These are phyloP conservation scores for Bubo scandiacus DNA, from an alignment of 2,113 vertebrate species.

Conservation along the genomic window DNA sequence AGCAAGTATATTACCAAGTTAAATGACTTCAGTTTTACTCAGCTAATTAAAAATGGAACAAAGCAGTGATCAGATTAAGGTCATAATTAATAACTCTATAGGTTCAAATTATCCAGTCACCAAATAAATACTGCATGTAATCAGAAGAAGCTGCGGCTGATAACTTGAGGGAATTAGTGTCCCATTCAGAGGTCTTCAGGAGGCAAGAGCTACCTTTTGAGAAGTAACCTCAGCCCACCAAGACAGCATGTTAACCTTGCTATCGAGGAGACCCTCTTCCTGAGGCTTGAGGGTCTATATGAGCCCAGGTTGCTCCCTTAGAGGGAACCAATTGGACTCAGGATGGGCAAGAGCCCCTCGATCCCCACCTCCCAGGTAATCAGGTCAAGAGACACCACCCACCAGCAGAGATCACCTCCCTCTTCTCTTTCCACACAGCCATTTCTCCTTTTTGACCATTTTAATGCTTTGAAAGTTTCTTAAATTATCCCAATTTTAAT, in stretches of 20 bases:
- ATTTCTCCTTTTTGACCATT: not conserved
- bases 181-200: not conserved
- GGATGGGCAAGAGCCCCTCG: fast-evolving
- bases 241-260: fast-evolving
- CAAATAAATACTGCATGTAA: conserved; percentile 26
- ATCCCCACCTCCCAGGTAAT: not conserved
- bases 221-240: not conserved
- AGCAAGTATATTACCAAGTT: conserved; percentile 30
- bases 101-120: conserved; percentile 41
- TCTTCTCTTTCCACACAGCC: not conserved
- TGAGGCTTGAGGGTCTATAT: fast-evolving
- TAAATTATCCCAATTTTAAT: not conserved
- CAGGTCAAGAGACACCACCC: not conserved
- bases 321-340: not conserved
- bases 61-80: conserved; percentile 60
- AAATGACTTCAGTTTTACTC: conserved; percentile 45
- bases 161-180: not conserved
- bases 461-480: not conserved
- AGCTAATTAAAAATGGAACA: conserved; percentile 67
- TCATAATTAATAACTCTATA: conserved; percentile 60
- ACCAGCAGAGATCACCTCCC: not conserved
- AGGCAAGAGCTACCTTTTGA: not conserved
- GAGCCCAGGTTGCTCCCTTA: not conserved
- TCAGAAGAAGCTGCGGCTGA: not conserved
- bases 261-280: not conserved